Percentiles rank a stretch among this genome's conserved stretches.
These are phyloP conservation scores for Pelmatolapia mariae DNA, from an alignment of 2,113 vertebrate species.

Conservation along the genomic window DNA sequence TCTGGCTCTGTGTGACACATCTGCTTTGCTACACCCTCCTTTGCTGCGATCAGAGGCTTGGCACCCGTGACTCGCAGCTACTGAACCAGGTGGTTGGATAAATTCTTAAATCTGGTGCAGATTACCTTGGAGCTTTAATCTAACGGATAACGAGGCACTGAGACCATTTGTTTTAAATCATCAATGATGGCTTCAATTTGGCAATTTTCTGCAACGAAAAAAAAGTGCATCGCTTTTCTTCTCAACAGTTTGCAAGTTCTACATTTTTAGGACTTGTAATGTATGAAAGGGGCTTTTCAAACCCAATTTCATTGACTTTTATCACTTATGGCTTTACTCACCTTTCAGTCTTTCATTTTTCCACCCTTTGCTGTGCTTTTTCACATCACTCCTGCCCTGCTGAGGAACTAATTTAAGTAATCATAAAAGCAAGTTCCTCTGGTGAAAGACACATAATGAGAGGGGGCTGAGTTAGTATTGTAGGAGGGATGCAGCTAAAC, in stretches of 20 bases:
- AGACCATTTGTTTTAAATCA: slow-evolving; percentile 19
- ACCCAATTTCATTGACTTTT: not conserved
- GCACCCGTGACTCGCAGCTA: not conserved
- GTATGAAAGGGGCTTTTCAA: not conserved
- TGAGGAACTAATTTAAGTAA: slow-evolving; percentile 53
- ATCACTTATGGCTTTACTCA: slow-evolving; percentile 3
- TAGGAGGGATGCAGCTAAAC: slow-evolving; percentile 56
- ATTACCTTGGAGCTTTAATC: slow-evolving; percentile 48
- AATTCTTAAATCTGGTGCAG: slow-evolving; percentile 35
- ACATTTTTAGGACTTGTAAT: not conserved
- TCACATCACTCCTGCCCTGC: slow-evolving; percentile 30
- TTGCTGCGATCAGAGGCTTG: not conserved
- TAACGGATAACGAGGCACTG: slow-evolving; percentile 23
- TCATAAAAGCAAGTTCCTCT: slow-evolving; percentile 53
- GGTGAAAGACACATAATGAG: slow-evolving; percentile 54
- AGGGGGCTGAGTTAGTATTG: slow-evolving; percentile 54
- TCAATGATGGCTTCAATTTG: slow-evolving; percentile 45
- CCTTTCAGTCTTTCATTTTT: slow-evolving; percentile 13
- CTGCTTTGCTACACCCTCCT: not conserved
- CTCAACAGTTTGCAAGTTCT: not conserved
- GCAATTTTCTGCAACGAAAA: not conserved
- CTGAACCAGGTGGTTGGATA: slow-evolving; percentile 50
- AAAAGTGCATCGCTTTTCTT: not conserved
- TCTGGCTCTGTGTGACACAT: slow-evolving; percentile 3
- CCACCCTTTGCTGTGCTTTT: not conserved